phyloP scores from a whole-genome alignment of 2,797 vertebrate species.

The Artibeus jamaicensis region DNA sequence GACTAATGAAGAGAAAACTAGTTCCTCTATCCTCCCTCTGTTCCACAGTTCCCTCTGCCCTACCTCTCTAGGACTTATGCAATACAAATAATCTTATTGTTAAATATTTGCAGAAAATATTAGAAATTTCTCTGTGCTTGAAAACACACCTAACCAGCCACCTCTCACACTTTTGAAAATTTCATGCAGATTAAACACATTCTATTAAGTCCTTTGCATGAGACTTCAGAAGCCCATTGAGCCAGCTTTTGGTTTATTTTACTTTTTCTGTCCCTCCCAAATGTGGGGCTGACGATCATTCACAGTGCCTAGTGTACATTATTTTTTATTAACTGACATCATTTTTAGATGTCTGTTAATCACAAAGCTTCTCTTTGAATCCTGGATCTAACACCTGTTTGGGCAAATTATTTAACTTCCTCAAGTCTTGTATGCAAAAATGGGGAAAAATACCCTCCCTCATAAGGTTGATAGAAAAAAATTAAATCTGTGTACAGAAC shows the following conservation, averaged over 20 bases:
- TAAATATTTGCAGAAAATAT: background rate
- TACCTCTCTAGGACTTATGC: background rate
- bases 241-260: background rate
- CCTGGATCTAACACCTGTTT: background rate
- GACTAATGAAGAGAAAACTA: background rate
- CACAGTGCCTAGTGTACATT: background rate
- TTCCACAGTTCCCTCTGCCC: too few species aligned
- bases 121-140: background rate
- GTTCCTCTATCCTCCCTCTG: background rate
- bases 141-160: background rate
- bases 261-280: background rate
- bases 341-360: background rate
- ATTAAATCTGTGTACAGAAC: background rate
- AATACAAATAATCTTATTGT: background rate
- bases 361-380: background rate
- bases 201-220: background rate
- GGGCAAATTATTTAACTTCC: background rate
- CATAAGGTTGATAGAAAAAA: background rate
- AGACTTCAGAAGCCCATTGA: background rate
- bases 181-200: background rate
- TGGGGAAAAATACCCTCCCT: background rate
- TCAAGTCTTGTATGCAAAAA: background rate
- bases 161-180: background rate
- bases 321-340: background rate
- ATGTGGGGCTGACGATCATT: background rate